Percentiles rank a stretch among this genome's conserved stretches.
Conservation (phyloP, 2,113 vertebrate species). For the Cromileptes altivelis region DNA sequence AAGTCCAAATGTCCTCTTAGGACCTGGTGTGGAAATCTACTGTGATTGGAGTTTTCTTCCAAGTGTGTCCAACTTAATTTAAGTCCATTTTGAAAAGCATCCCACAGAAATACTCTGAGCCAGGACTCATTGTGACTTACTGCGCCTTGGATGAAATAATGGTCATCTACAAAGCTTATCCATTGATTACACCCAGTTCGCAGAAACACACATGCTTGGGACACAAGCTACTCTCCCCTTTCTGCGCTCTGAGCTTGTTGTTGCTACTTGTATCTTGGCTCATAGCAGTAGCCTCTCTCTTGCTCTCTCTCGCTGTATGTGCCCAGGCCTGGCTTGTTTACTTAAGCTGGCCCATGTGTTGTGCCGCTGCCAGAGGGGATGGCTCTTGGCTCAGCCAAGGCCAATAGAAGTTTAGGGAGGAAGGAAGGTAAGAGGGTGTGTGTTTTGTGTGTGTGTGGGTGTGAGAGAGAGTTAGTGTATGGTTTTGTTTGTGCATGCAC, state of each 20-base stretch:
- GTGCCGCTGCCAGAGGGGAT: slow-evolving; percentile 71
- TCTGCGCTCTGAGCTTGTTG: slow-evolving; percentile 51
- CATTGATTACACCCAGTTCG: slow-evolving; percentile 10
- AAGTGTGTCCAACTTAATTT: slow-evolving; percentile 1
- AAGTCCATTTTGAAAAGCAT: neutral
- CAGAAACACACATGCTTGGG: slow-evolving; percentile 1
- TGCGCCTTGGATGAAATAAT: slow-evolving; percentile 10
- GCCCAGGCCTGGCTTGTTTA: slow-evolving; percentile 73
- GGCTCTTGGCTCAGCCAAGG: slow-evolving; percentile 61
- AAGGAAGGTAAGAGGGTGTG: slow-evolving; percentile 47
- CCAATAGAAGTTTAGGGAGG: slow-evolving; percentile 65
- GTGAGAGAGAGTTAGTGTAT: slow-evolving; percentile 37
- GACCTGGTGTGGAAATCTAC: slow-evolving; percentile 25
- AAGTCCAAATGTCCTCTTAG: slow-evolving; percentile 29
- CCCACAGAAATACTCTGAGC: neutral
- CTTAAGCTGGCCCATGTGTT: slow-evolving; percentile 66
- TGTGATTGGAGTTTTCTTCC: neutral
- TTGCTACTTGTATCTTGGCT: slow-evolving; percentile 61
- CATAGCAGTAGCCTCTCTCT: slow-evolving; percentile 28
- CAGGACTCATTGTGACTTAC: neutral
- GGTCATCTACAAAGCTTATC: slow-evolving; percentile 1
- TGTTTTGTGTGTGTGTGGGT: slow-evolving; percentile 26
- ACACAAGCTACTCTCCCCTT: neutral
- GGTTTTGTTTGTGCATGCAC: slow-evolving; percentile 48
- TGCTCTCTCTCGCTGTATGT: slow-evolving; percentile 42